phyloP scores from a whole-genome alignment of 2,888 invertebrate genomes.

The Leptopilina myrica region DNA sequence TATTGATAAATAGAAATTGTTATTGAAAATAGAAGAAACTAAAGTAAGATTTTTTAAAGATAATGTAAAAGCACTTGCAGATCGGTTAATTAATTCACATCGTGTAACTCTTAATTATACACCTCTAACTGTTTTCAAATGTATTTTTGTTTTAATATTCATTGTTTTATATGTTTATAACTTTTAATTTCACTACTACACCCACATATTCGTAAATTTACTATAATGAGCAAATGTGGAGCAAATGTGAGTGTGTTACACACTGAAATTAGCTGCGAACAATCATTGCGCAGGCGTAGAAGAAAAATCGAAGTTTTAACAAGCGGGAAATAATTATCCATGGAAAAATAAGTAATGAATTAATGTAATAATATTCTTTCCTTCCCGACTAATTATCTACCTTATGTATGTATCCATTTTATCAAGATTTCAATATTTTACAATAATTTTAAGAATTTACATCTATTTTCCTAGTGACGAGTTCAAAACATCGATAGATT shows the following conservation, averaged over 20 bases:
- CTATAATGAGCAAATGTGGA: slow-evolving; percentile 7
- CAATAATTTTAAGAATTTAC: no score
- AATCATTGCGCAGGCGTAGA: no score
- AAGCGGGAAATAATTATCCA: no score
- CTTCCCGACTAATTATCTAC: no score
- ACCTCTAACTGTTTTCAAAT: slow-evolving; percentile 42
- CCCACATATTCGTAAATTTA: slow-evolving; percentile 12
- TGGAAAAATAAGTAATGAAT: no score
- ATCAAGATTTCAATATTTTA: no score
- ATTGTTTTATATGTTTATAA: slow-evolving; percentile 59
- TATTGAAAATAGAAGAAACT: slow-evolving; percentile 28
- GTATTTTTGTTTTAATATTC: slow-evolving; percentile 58
- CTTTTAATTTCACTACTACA: slow-evolving; percentile 42
- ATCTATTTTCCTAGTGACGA: not conserved
- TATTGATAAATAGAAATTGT: not conserved
- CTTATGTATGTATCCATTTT: no score
- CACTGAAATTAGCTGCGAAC: not conserved
- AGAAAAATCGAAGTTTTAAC: no score
- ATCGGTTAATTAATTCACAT: slow-evolving; percentile 41
- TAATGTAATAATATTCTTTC: no score
- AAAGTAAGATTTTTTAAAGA: not conserved
- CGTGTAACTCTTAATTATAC: not conserved
- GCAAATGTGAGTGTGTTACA: not conserved
- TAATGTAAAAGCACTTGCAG: not conserved
- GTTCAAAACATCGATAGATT: not conserved